Conservation (phyloP, 2,113 vertebrate genomes). For the Trichechus manatus region DNA sequence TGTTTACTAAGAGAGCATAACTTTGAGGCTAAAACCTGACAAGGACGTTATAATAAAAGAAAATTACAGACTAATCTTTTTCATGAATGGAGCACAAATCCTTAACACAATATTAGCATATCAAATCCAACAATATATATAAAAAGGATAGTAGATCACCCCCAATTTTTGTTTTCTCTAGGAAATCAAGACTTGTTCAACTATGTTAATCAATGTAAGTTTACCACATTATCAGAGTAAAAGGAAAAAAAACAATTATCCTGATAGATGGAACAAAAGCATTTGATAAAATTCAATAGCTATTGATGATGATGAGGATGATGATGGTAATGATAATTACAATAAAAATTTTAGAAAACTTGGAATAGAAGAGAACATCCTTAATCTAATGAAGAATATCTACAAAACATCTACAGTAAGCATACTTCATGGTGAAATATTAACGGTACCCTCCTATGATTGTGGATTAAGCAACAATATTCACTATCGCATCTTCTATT, state of each 20-base stretch:
- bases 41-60: neutral
- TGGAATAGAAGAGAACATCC: neutral
- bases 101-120: neutral
- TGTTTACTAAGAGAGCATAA: neutral
- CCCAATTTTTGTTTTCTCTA: neutral
- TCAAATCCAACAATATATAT: neutral
- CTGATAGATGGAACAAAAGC: neutral
- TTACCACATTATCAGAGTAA: neutral
- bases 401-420: neutral
- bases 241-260: neutral
- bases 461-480: neutral
- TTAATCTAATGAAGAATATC: neutral
- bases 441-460: neutral
- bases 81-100: neutral
- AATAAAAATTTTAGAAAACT: neutral
- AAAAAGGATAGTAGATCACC: neutral
- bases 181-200: neutral
- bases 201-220: neutral
- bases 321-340: too few relatives aligned
- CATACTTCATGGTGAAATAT: neutral
- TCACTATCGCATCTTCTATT: neutral
- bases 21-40: neutral
- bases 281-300: neutral
- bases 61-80: neutral
- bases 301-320: neutral